Base-by-base conservation (phyloP, 2,113 vertebrate genomes). In the Forbesichthys papilliferus region DNA sequence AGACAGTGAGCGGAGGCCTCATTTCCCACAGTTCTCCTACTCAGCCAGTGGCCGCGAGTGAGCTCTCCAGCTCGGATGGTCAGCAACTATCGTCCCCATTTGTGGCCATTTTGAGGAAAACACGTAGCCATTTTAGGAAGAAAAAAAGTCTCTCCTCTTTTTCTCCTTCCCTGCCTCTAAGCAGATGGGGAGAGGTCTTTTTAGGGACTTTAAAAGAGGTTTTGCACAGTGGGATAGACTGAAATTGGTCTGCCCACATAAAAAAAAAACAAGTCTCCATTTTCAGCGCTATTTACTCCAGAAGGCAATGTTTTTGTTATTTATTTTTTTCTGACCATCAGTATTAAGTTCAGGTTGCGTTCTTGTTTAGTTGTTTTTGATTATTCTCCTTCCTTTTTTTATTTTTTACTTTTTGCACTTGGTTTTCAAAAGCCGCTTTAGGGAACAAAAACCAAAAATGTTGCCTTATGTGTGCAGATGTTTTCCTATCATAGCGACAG, bases 1-100 rank as follows among this genome's bases (percentile, higher is more conserved):
- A 74, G 96, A 98, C 90, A 97, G 93, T 68, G 96, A 98, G 88
- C 91, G 96, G 72, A 93, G 96, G 89, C 96, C 96, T 7, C 96
- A 98, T 86, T 98, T 98, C 90, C 96, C 96, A 68, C 96, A 98
- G 73, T 98, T 98, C 88, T 98, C 96, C 73, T 98, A 98, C 89
- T 98, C 96, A 4, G 96, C 96, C 83, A 98, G 96, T 55, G 96
- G 96, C 82, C 94, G 96, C 72, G 96, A 98, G 91, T 98, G 91
- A 93, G 83, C 73, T 60, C 66, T 53, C 69, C 59, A 16, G 34
- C 65, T 74, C 20, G 48, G 16, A 46, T 66, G 3, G 59, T 55
- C 74, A 33, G 63, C 73, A 81, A 47, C 65, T 46, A 33, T 76
- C 70, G 71, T 68, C 75, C 84, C 82, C 82, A 76, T 79, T 65